Conservation (phyloP, 2,113 vertebrate species). For the Psettodes erumei region DNA sequence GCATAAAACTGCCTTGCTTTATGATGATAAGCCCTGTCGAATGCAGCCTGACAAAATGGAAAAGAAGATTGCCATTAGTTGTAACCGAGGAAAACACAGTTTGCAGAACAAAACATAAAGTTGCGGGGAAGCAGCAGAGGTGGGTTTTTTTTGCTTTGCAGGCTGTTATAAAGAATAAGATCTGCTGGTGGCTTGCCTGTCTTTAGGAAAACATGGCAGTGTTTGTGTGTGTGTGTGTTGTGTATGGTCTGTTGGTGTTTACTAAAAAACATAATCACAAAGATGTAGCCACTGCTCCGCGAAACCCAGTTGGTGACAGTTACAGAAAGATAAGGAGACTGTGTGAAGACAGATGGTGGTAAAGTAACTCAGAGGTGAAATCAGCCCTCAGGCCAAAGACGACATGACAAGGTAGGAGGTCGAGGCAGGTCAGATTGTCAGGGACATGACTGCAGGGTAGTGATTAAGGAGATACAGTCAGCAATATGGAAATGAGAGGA, state of each 20-base stretch:
- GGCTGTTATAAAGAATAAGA: slow-evolving; percentile 30
- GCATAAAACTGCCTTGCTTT: slow-evolving; percentile 48
- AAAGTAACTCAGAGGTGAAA: slow-evolving; percentile 42
- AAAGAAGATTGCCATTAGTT: slow-evolving; percentile 21
- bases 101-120: slow-evolving; percentile 15
- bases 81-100: slow-evolving; percentile 19
- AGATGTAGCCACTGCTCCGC: slow-evolving; percentile 6
- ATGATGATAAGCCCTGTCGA: slow-evolving; percentile 39
- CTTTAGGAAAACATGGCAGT: slow-evolving; percentile 13
- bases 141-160: neutral
- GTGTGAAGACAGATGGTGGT: slow-evolving; percentile 7
- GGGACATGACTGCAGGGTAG: slow-evolving; percentile 44
- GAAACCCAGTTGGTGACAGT: slow-evolving; percentile 17
- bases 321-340: slow-evolving; percentile 13
- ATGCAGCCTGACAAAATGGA: slow-evolving; percentile 22
- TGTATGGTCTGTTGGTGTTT: slow-evolving; percentile 24
- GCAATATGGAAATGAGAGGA: slow-evolving; percentile 50
- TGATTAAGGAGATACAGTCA: slow-evolving; percentile 61
- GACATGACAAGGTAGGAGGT: slow-evolving; percentile 41
- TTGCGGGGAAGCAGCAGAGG: neutral
- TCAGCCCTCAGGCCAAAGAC: slow-evolving; percentile 31
- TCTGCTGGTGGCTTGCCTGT: slow-evolving; percentile 28
- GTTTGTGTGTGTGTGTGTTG: too few relatives aligned
- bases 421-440: slow-evolving; percentile 32
- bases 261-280: slow-evolving; percentile 19